Conservation (phyloP, 64 coral and sea anemone species). For the Trachythela sp. region DNA sequence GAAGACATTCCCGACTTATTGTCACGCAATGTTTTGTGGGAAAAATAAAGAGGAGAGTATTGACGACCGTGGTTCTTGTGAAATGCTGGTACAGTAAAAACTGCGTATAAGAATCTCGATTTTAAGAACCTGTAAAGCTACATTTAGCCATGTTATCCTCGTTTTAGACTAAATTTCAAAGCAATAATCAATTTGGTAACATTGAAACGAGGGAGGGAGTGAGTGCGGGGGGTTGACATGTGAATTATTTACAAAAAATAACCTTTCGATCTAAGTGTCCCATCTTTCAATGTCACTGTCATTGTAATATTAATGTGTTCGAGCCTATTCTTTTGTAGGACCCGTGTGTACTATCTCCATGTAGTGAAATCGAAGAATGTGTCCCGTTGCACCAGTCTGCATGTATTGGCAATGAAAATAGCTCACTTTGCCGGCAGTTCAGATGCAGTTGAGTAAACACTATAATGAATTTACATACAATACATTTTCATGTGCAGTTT, state of each 20-base stretch:
- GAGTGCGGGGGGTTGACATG: too few species aligned
- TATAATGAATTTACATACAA: not conserved
- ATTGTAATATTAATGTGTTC: not conserved
- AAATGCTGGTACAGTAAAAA: not conserved
- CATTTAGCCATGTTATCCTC: too few species aligned
- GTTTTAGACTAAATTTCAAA: too few species aligned
- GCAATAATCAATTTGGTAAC: too few species aligned
- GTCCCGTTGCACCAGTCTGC: not conserved
- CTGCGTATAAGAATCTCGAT: not conserved
- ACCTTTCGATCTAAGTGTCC: too few species aligned
- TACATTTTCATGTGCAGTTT: too few species aligned
- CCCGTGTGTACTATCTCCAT: not conserved
- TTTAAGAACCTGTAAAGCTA: too few species aligned
- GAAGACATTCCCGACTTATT: not conserved
- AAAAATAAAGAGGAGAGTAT: not conserved
- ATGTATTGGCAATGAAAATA: not conserved
- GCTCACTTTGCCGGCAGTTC: not conserved
- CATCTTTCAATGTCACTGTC: too few species aligned
- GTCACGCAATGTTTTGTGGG: constrained; percentile 16
- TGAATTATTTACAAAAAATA: too few species aligned
- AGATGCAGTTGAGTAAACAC: not conserved
- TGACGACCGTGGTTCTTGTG: not conserved
- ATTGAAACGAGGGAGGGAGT: too few species aligned
- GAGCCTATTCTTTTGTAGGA: not conserved
- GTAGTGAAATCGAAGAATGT: not conserved